A percentile compares a stretch with the other conserved stretches of the same genome.
Evolutionary conservation across 1,140 invertebrate species (phyloP).

Genomic region (Aphaenogaster rudis): DNA sequence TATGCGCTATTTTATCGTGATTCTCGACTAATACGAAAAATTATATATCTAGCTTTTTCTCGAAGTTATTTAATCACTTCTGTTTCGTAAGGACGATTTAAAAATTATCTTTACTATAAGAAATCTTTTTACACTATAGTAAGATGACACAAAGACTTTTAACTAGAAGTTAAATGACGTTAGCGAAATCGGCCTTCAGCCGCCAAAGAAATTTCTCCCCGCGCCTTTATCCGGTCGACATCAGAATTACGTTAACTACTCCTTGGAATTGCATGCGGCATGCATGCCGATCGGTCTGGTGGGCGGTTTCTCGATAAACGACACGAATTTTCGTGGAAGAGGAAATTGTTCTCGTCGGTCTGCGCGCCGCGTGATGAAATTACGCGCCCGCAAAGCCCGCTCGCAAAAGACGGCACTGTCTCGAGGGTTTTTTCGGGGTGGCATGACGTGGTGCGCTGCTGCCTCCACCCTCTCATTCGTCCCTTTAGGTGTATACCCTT

Average conservation of each 20-base stretch:
- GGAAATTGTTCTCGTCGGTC: conserved; percentile 32
- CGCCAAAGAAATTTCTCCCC: conserved; percentile 24
- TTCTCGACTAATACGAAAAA: neutral
- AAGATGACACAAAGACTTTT: neutral
- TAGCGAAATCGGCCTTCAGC: neutral
- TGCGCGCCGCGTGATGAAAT: conserved; percentile 47
- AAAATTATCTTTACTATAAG: neutral
- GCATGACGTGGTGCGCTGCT: conserved; percentile 47
- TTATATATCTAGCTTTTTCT: neutral
- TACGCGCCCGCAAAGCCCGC: conserved; percentile 34
- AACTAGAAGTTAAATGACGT: neutral
- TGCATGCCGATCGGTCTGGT: conserved; percentile 47
- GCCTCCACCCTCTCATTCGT: conserved; percentile 52
- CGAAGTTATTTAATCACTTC: neutral
- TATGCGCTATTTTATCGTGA: neutral
- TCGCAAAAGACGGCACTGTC: conserved; percentile 57
- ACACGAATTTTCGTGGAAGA: conserved; percentile 49
- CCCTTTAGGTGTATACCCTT: conserved; percentile 55
- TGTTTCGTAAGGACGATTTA: neutral
- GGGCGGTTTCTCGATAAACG: conserved; percentile 39
- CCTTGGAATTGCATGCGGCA: conserved; percentile 31
- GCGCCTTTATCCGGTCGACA: conserved; percentile 33
- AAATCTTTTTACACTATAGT: neutral
- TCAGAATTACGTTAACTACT: conserved; percentile 53
- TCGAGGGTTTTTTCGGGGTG: conserved; percentile 60